Percentiles rank a stretch among this genome's conserved stretches.
These are phyloP conservation scores for Chrysotoxum bicinctum DNA, from an alignment of 2,888 invertebrate genomes.

Conservation along the genomic window DNA sequence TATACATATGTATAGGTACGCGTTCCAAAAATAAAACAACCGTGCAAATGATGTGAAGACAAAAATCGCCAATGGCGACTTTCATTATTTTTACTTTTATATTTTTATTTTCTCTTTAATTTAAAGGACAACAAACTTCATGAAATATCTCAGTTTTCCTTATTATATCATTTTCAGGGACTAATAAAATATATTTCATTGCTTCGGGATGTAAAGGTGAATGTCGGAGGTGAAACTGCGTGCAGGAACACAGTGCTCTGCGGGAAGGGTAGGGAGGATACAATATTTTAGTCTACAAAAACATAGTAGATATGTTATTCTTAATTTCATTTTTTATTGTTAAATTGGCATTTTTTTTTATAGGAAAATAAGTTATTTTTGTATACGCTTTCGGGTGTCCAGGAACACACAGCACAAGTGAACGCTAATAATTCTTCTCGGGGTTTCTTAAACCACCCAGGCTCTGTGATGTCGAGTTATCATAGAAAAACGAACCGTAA, in stretches of 20 bases:
- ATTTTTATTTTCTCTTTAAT: conserved; percentile 51
- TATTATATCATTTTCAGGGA: neutral
- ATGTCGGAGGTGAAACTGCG: conserved; percentile 46
- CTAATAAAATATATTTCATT: conserved; percentile 23
- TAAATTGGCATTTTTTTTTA: too few relatives aligned
- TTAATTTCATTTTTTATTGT: too few relatives aligned
- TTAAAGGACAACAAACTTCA: conserved; percentile 61
- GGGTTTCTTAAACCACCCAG: too few relatives aligned
- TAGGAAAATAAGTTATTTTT: too few relatives aligned
- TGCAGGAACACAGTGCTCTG: neutral
- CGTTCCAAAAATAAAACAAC: conserved; percentile 41
- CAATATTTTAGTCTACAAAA: too few relatives aligned
- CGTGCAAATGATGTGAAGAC: conserved; percentile 68
- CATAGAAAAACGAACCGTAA: too few relatives aligned
- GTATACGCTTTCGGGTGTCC: too few relatives aligned
- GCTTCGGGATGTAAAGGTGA: conserved; percentile 25
- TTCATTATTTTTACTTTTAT: conserved; percentile 47
- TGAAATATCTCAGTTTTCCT: conserved; percentile 24
- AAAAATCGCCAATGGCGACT: conserved; percentile 51
- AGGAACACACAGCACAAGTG: too few relatives aligned
- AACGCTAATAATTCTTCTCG: too few relatives aligned
- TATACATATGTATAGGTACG: neutral
- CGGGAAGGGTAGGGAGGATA: neutral
- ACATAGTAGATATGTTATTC: too few relatives aligned
- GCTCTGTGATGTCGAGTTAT: too few relatives aligned